Base-by-base conservation (phyloP, 2,797 vertebrate species). In the Acrocephalus scirpaceus region DNA sequence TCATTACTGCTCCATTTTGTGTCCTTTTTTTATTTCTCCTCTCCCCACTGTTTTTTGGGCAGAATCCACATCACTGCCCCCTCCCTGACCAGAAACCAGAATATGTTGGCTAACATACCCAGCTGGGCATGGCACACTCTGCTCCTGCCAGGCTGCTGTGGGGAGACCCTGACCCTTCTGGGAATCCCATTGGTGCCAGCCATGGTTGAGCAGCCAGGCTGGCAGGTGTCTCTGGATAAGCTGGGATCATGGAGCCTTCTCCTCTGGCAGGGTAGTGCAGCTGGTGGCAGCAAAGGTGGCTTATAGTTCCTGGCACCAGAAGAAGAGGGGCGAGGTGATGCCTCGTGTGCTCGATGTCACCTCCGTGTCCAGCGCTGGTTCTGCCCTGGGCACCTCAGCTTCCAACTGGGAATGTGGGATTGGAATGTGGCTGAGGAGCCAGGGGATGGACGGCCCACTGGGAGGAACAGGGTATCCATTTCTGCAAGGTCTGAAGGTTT, bases 21-120 rank as follows among this genome's bases (percentile, higher is more conserved):
- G 71, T 17, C 10, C 15, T n/a, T 44, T 56, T 21, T 14, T 4
- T 48, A 36, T 69, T 69, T 84, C 0, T 0, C 32, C 36, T 42
- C 44, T 66, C 34, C 7, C 10, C 9, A 11, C 50, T n/a, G 34
- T 0, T 54, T 47, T 66, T 64, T 5, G 30, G 54, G 60, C 42
- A 60, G 60, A 57, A 47, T 26, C 57, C 1, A 0, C 34, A 17
- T 18, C 18, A 5, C 14, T 77, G 13, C 44, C 44, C 36, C 16
- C 7, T 82, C 30, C 32, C 18, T 29, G 48, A 53, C 10, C 38
- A 7, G 65, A 21, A 36, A 22, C 4, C 9, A 38, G 34, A 73
- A 48, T 0, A 0, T 1, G 1, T 29, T 54, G 57, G 44, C 50
- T 51, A 10, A 16, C 1, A 14, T 17, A 16, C 30, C 38, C 65